Percentiles rank a stretch among this genome's conserved stretches.
phyloP scores from a whole-genome alignment of 1,140 invertebrate species.

The Papilio aristodemus region DNA sequence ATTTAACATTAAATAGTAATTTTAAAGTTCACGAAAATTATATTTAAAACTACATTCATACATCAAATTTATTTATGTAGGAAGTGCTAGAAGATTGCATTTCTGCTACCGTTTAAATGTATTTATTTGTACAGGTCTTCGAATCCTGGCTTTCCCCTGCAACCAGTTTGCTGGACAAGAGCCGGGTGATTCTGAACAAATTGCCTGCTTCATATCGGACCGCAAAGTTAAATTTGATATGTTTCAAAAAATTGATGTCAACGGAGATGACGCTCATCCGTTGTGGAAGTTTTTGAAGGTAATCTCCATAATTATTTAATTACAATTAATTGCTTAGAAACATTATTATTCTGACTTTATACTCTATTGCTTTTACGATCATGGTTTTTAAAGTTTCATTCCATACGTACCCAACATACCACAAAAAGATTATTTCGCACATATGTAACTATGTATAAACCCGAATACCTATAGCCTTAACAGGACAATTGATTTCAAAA shows the following conservation, averaged over 20 bases:
- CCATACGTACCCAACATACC: too few species aligned
- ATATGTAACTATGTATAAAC: too few species aligned
- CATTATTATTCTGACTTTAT: too few species aligned
- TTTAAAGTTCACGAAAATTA: too few species aligned
- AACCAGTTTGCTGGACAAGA: slow-evolving; percentile 95
- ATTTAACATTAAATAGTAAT: too few species aligned
- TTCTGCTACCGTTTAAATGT: not conserved
- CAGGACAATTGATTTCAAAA: too few species aligned
- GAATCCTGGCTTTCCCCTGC: slow-evolving; percentile 94
- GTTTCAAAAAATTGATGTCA: slow-evolving; percentile 92
- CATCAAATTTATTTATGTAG: not conserved
- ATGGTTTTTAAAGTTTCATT: too few species aligned
- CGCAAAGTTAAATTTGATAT: slow-evolving; percentile 89
- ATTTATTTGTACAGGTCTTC: slow-evolving; percentile 77
- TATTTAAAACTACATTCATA: too few species aligned
- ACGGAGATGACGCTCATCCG: slow-evolving; percentile 92
- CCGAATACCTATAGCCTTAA: too few species aligned
- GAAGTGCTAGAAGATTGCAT: not conserved
- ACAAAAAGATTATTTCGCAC: too few species aligned
- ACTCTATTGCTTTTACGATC: too few species aligned
- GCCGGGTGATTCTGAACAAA: slow-evolving; percentile 87
- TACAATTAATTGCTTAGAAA: slow-evolving; percentile 5
- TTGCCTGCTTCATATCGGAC: slow-evolving; percentile 87
- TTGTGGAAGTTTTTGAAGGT: slow-evolving; percentile 93
- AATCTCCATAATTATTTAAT: slow-evolving; percentile 31